Evolutionary conservation across 2,113 vertebrate genomes (phyloP), one percentile per base, ranked within the genome.

Genomic region (Prochilodus magdalenae): DNA sequence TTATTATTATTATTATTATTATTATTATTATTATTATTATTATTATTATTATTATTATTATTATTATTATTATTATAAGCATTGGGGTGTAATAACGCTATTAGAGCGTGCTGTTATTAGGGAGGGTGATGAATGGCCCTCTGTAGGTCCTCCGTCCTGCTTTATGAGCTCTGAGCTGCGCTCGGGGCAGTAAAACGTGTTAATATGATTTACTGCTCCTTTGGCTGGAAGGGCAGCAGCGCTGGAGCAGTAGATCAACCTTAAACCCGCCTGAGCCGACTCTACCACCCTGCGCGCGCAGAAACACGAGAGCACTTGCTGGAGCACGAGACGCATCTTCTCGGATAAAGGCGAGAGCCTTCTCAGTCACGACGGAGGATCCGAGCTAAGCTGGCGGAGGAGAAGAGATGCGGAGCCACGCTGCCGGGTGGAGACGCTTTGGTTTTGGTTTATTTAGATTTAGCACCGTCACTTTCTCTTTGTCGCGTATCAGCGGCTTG

Each of bases 181-280:
- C 66, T 63, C 51, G 47, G 36, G 57, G 75, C 40, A 65, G 59
- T 63, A 77, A 62, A 67, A 77, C 29, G 63, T 29, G 51, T 49
- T 77, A 44, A 67, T 24, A 20, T 77, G 49, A 51, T 26, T 65
- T 77, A 62, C 44, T 24, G 66, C n/a, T 24, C 66, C 66, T 70
- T 24, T 70, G 66, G 18, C 33, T 44, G 66, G 20, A n/a, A 30
- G 65, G 30, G 65, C 40, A 44, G 65, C 65, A 67, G 33, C 65
- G 15, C 29, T 67, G 65, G 30, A 67, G 33, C 66, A 13, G 66
- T 70, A 70, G 33, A 70, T 70, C 66, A 70, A 12, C 30, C 33
- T 40, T 14, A 11, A 44, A 24, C 66, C 40, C 66, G 1, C 5
- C 0, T 44, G 40, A 44, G 40, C 40, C 8, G 5, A 44, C 5